These are phyloP conservation scores for Oophaga pumilio DNA, from an alignment of 2,113 vertebrate genomes.

Conservation along the genomic window DNA sequence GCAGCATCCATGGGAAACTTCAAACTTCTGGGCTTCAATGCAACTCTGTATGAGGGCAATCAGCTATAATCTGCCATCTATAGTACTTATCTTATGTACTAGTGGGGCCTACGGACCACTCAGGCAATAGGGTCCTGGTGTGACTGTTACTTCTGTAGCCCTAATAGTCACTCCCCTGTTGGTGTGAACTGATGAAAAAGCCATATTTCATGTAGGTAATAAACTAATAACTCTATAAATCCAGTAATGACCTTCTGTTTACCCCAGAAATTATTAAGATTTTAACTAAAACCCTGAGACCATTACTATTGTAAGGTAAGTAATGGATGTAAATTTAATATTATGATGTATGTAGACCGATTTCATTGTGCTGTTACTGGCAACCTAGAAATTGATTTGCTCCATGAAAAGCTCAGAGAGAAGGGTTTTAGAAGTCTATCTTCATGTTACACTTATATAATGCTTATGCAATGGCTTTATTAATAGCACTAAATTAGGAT, in stretches of 20 bases:
- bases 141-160: not conserved
- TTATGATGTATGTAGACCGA: constrained; percentile 35
- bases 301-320: constrained; percentile 20
- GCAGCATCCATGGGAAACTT: too few relatives aligned
- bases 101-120: too few relatives aligned
- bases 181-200: not conserved
- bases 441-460: constrained; percentile 49
- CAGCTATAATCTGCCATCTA: too few relatives aligned
- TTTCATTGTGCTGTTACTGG: constrained; percentile 38
- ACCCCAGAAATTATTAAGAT: constrained; percentile 24
- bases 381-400: constrained; percentile 44
- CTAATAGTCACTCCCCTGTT: not conserved
- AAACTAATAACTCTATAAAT: not conserved
- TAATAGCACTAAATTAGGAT: constrained; percentile 40
- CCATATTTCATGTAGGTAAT: not conserved
- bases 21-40: too few relatives aligned
- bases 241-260: constrained; percentile 12
- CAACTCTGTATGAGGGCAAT: not conserved
- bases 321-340: constrained; percentile 31
- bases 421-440: constrained; percentile 48
- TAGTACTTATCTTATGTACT: not conserved
- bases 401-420: constrained; percentile 35
- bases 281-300: constrained; percentile 22
- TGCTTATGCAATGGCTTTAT: constrained; percentile 53
- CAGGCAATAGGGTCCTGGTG: not conserved